A percentile compares a stretch with the other conserved stretches of the same genome.
Conservation (phyloP, 2,797 vertebrate species). For the Amniataba percoides region DNA sequence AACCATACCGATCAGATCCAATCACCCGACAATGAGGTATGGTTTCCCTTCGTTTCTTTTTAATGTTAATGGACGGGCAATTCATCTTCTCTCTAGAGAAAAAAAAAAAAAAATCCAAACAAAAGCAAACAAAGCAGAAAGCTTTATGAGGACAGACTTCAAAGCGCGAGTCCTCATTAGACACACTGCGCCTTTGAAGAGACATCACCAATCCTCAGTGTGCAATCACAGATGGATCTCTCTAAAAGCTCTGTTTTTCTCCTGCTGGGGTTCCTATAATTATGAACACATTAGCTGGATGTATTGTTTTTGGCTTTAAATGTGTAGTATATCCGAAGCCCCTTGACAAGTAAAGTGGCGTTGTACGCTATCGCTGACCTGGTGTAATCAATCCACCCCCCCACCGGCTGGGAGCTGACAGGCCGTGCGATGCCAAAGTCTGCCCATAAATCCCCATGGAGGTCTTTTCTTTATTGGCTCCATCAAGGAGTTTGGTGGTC, state of each 20-base stretch:
- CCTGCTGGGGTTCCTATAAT: slow-evolving; percentile 50
- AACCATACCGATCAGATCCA: slow-evolving; percentile 56
- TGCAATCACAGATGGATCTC: slow-evolving; percentile 68
- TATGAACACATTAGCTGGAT: slow-evolving; percentile 59
- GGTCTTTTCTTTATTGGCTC: slow-evolving; percentile 56
- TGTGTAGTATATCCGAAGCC: slow-evolving; percentile 18
- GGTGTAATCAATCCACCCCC: slow-evolving; percentile 43
- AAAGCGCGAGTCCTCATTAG: slow-evolving; percentile 75
- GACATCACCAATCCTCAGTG: slow-evolving; percentile 57
- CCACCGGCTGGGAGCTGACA: slow-evolving; percentile 22
- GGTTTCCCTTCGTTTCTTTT: slow-evolving; percentile 48
- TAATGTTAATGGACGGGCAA: slow-evolving; percentile 59
- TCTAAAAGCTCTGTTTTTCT: slow-evolving; percentile 47
- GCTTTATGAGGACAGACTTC: slow-evolving; percentile 70
- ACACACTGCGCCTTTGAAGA: slow-evolving; percentile 71
- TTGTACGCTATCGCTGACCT: slow-evolving; percentile 27
- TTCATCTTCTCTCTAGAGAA: slow-evolving; percentile 61
- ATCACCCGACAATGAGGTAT: slow-evolving; percentile 44
- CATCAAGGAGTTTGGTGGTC: slow-evolving; percentile 27
- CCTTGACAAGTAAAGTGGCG: slow-evolving; percentile 18
- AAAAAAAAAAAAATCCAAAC: slow-evolving; percentile 44
- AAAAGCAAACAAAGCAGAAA: slow-evolving; percentile 67
- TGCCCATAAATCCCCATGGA: slow-evolving; percentile 46
- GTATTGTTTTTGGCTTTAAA: slow-evolving; percentile 57
- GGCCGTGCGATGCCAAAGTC: slow-evolving; percentile 13